Base-by-base conservation (phyloP, 1,140 invertebrate species). In the Atta texana region DNA sequence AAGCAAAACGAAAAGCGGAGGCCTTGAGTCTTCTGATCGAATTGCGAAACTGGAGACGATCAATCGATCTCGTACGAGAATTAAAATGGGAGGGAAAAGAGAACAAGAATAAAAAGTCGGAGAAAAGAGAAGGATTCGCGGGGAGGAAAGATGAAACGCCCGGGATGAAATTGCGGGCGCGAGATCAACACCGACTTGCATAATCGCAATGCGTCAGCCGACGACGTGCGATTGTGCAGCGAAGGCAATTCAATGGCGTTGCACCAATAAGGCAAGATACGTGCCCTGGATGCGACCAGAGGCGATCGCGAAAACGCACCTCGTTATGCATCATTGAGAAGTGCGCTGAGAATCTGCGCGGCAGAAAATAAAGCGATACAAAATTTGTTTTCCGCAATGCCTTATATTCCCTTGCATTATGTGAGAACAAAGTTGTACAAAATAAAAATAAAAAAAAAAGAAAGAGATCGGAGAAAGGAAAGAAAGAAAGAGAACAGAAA, bases 181-280 rank as follows among this genome's bases (percentile, higher is more conserved):
- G 85, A 87, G 84, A 91, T 74, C 91, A 92, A 57, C n/a, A 91
- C 81, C 53, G 71, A 16, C 92, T 93, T 94, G 88, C 91, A 92
- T 92, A 93, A 93, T 77, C 71, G 49, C 71, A 24, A 76, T 94
- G 88, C 93, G 93, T 94, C 93, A 94, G 59, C 69, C 69, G 81
- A 86, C 21, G 21, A 24, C 16, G 64, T 64, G 68, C 72, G 66
- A 77, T 87, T 71, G 68, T 78, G 55, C 87, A 66, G 64, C 55
- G 71, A 81, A 87, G 84, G 64, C 63, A 61, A 81, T 81, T 39
- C 51, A 86, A 89, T 80, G 6, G 39, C 28, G 39, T 84, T 74
- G 88, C 76, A 90, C 93, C 91, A 92, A 94, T 93, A 94, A 94
- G 93, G 93, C 77, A 90, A 93, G 90, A 93, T 92, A 92, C 90